Evolutionary conservation across 2,797 vertebrate genomes (phyloP).

Genomic region (Distichodus sexfasciatus): DNA sequence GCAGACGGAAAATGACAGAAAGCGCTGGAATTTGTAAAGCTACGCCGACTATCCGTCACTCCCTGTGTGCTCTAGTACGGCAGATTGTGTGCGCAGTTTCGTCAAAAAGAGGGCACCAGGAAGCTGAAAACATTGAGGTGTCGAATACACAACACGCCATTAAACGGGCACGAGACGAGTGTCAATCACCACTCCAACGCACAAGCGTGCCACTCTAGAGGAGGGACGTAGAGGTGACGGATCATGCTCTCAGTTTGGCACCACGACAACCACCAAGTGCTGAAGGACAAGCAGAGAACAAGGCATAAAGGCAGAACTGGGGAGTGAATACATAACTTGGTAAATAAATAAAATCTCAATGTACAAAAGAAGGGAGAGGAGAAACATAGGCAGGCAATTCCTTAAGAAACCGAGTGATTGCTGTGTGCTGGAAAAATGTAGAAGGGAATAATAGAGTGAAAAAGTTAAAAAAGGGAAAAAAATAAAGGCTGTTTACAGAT

Average conservation of each 20-base stretch:
- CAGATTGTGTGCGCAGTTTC: constrained; percentile 31
- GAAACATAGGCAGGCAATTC: too few species aligned
- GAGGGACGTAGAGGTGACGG: constrained; percentile 62
- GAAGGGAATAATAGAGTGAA: too few species aligned
- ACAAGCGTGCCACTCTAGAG: constrained; percentile 42
- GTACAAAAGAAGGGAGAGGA: too few species aligned
- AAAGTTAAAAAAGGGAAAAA: too few species aligned
- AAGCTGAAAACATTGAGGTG: constrained; percentile 1
- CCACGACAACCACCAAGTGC: too few species aligned
- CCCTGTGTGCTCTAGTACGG: not conserved
- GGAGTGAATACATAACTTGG: too few species aligned
- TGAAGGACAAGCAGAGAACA: constrained; percentile 35
- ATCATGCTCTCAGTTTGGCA: constrained; percentile 57
- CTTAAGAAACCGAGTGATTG: too few species aligned
- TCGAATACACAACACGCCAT: constrained; percentile 47
- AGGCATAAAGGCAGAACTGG: too few species aligned
- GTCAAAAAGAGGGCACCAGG: not conserved
- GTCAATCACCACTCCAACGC: constrained; percentile 45
- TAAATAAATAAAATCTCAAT: constrained; percentile 47
- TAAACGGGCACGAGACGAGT: constrained; percentile 47
- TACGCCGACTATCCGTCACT: not conserved
- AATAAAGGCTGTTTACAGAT: too few species aligned
- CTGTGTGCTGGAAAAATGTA: too few species aligned
- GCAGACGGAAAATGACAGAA: not conserved
- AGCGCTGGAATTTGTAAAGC: not conserved